Conservation (phyloP, 2,888 invertebrate genomes). For the Dolichomitus sp. region DNA sequence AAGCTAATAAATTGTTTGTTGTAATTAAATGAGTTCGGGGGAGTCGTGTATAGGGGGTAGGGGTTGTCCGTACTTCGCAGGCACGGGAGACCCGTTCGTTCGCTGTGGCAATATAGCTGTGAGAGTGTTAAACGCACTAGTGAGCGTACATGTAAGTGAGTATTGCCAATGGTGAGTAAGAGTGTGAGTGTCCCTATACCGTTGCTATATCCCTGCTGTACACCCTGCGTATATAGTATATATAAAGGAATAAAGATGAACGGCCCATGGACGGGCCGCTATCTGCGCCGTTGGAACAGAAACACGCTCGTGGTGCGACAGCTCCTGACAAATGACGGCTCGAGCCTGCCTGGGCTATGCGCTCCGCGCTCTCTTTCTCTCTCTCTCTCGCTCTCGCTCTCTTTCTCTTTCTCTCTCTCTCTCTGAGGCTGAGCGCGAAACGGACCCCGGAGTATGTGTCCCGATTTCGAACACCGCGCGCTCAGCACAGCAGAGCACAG, state of each 20-base stretch:
- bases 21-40: constrained; percentile 86
- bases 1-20: constrained; percentile 86
- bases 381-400: neutral
- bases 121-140: constrained; percentile 39
- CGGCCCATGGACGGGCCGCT: constrained; percentile 85
- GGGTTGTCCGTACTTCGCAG: constrained; percentile 61
- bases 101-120: constrained; percentile 67
- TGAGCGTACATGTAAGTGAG: constrained; percentile 27
- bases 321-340: constrained; percentile 86
- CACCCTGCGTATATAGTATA: constrained; percentile 71
- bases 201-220: constrained; percentile 32
- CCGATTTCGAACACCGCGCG: constrained; percentile 50
- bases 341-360: constrained; percentile 72
- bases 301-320: constrained; percentile 85
- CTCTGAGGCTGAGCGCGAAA: constrained; percentile 50
- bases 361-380: constrained; percentile 36
- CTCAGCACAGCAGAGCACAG: constrained; percentile 18
- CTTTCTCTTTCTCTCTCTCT: constrained; percentile 51
- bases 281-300: constrained; percentile 85
- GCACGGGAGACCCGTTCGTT: constrained; percentile 57
- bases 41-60: constrained; percentile 82
- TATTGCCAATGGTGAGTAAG: constrained; percentile 16
- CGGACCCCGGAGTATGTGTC: constrained; percentile 44
- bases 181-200: constrained; percentile 31
- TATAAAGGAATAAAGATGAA: constrained; percentile 86